Conservation (phyloP, 1,140 invertebrate genomes). For the Cataglyphis hispanica region DNA sequence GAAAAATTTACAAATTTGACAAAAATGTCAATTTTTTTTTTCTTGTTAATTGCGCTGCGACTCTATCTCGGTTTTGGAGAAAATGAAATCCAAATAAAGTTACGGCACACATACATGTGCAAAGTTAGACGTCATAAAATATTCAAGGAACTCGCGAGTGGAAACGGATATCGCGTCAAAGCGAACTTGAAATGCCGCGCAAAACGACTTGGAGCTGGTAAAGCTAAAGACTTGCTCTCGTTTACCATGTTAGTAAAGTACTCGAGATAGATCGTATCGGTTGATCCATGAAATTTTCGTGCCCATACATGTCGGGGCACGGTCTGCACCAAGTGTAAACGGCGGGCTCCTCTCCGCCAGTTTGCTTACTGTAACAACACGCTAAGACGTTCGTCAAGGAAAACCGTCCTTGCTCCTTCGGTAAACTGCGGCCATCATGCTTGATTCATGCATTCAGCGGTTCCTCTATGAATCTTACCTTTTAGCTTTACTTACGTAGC, state of each 20-base stretch:
- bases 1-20: neutral
- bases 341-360: neutral
- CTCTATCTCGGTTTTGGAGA: neutral
- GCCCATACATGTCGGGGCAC: neutral
- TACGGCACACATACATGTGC: too few species aligned
- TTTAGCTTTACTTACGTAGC: conserved; percentile 23
- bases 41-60: neutral
- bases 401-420: conserved; percentile 37
- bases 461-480: conserved; percentile 2
- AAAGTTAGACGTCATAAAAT: conserved; percentile 48
- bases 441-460: neutral
- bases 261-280: conserved; percentile 40
- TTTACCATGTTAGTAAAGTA: conserved; percentile 42
- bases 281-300: conserved; percentile 63
- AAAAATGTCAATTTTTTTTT: too few species aligned
- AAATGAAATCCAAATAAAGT: neutral
- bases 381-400: conserved; percentile 41
- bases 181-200: conserved; percentile 15
- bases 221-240: conserved; percentile 25
- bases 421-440: conserved; percentile 62
- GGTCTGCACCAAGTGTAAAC: conserved; percentile 53
- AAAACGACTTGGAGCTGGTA: neutral
- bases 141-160: conserved; percentile 39
- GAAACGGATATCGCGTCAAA: conserved; percentile 40
- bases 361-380: conserved; percentile 59